A percentile compares a stretch with the other conserved stretches of the same genome.
Evolutionary conservation across 2,888 invertebrate genomes (phyloP).

Genomic region (Apoderus coryli): DNA sequence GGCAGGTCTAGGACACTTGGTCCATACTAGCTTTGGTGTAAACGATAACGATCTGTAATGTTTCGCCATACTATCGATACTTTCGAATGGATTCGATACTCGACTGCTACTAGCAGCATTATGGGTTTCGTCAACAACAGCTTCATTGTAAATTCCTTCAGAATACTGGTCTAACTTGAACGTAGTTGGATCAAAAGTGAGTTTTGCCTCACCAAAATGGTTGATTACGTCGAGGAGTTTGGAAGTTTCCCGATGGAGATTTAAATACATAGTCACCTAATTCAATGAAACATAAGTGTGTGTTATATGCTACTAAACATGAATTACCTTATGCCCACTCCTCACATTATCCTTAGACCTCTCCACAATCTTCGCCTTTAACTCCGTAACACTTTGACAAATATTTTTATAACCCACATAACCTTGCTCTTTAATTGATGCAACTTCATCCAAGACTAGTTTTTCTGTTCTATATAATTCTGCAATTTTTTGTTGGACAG

Average conservation of each 20-base stretch:
- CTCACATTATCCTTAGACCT: conserved; percentile 17
- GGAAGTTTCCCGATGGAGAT: conserved; percentile 41
- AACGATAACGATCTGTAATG: conserved; percentile 39
- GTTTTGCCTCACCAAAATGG: conserved; percentile 40
- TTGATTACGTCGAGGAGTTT: conserved; percentile 41
- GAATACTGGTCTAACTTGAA: conserved; percentile 38
- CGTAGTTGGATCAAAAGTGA: conserved; percentile 41
- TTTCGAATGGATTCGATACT: conserved; percentile 36
- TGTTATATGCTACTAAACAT: not conserved
- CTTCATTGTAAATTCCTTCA: conserved; percentile 36
- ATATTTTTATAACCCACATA: conserved; percentile 36
- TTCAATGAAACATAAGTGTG: not conserved
- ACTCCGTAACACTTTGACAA: conserved; percentile 33
- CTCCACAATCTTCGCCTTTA: conserved; percentile 31
- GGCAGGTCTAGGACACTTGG: conserved; percentile 46
- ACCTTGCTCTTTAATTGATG: conserved; percentile 33
- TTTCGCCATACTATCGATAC: conserved; percentile 32
- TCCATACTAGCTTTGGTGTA: conserved; percentile 40
- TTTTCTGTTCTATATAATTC: conserved; percentile 29
- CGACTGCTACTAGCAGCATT: no score
- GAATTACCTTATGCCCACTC: conserved; percentile 1
- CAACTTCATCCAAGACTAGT: conserved; percentile 33
- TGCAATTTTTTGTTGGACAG: conserved; percentile 39
- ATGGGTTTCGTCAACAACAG: conserved; percentile 36
- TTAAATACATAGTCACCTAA: conserved; percentile 41